Percentiles rank a stretch among this genome's conserved stretches.
Evolutionary conservation across 1,140 invertebrate species (phyloP).

Genomic region (Euschistus heros): DNA sequence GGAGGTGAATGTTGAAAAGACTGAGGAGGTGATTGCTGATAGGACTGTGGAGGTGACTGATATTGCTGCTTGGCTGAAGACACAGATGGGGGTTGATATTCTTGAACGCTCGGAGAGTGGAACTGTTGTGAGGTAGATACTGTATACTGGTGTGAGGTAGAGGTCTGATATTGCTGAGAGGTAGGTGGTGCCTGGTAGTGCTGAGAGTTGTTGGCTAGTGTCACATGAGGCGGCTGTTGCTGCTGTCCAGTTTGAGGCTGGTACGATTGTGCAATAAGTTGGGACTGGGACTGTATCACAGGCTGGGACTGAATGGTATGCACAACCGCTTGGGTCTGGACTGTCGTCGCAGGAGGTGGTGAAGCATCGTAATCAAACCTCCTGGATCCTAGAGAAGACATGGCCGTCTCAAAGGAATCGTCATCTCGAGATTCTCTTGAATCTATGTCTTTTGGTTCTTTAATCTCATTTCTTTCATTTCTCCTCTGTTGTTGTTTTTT

Average conservation of each 20-base stretch:
- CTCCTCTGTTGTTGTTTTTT: constrained; percentile 28
- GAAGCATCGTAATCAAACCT: constrained; percentile 28
- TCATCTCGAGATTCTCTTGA: constrained; percentile 46
- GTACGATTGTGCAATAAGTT: constrained; percentile 16
- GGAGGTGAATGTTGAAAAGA: constrained; percentile 14
- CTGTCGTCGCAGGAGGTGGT: neutral
- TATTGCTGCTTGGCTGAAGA: neutral
- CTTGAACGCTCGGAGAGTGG: neutral
- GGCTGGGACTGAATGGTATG: constrained; percentile 13
- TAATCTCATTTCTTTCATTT: constrained; percentile 21
- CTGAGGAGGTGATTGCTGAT: neutral
- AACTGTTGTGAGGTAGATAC: neutral
- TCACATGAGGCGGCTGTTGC: neutral
- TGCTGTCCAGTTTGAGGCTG: neutral
- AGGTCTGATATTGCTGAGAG: neutral
- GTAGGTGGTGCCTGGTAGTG: neutral
- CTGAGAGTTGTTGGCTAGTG: neutral
- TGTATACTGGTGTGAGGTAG: neutral
- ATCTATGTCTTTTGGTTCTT: constrained; percentile 40
- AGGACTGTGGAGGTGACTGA: neutral
- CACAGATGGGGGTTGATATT: neutral
- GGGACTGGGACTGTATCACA: constrained; percentile 15
- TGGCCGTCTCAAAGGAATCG: constrained; percentile 47
- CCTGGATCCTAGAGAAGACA: constrained; percentile 41
- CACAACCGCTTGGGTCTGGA: constrained; percentile 9